Base-by-base conservation (phyloP, 2,888 invertebrate species). In the Lobophora halterata region DNA sequence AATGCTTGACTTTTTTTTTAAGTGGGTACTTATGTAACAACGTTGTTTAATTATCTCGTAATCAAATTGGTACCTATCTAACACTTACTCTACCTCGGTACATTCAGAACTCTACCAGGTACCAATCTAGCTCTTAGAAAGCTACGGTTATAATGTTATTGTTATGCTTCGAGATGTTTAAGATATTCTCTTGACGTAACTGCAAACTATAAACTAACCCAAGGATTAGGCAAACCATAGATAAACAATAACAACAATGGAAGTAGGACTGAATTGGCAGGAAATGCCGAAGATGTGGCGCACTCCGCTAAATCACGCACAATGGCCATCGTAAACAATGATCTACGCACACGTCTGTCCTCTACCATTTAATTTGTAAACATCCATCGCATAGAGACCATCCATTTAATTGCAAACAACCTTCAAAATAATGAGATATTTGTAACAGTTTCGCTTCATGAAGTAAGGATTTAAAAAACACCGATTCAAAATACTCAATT, bases 281-380 rank as follows among this genome's bases (percentile, higher is more conserved):
- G 83, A 85, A 85, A 82, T 77, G 65, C 81, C 76, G 58, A 49
- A 76, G 75, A 76, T 71, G 71, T 64, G 58, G 46, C 59, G 57
- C 57, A 56, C 54, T 52, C 44, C 58, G 58, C 66, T 56, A 60
- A 65, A 66, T 63, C 69, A 68, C 71, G 70, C 72, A 79, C 78
- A 79, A 81, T 77, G 49, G 64, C 61, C 58, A 59, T 49, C 52
- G 60, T 59, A 64, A 70, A 77, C 76, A 80, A 76, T 65, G 63
- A 59, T 53, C 49, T 45, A 43, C 47, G 52, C 40, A 38, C 21
- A 33, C 25, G 2, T 45, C 34, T 17, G n/a, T 5, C 3, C 3
- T 28, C 28, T 57, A 55, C 50, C 51, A 55, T 54, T 47, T 57
- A 44, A 53, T 55, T 61, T 46, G 55, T 72, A 73, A 76, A 74